Conservation (phyloP, 2,113 vertebrate species). For the Gnathonemus echidnorhynchus region DNA sequence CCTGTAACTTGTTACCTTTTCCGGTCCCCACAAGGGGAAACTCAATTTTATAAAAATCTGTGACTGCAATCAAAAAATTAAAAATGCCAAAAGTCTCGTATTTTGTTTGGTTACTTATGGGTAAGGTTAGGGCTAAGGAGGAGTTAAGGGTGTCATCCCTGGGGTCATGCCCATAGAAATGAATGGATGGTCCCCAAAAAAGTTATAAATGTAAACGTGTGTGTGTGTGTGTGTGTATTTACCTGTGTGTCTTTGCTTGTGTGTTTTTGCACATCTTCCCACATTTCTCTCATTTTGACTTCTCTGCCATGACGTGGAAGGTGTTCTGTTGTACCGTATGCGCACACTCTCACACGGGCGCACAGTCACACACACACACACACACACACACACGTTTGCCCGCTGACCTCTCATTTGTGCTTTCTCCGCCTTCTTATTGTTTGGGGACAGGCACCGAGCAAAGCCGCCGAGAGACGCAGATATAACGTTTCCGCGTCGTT, state of each 20-base stretch:
- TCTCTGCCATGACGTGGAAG: background rate
- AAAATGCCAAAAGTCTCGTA: background rate
- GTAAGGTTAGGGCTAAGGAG: background rate
- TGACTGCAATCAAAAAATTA: background rate
- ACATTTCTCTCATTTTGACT: background rate
- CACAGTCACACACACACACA: background rate
- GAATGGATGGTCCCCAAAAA: background rate
- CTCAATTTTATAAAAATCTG: background rate
- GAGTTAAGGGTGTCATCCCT: background rate
- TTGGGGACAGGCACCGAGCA: background rate
- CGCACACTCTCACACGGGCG: background rate
- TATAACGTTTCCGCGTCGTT: background rate
- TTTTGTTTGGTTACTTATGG: background rate
- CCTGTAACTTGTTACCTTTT: background rate
- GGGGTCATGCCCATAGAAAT: background rate
- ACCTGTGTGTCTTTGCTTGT: background rate
- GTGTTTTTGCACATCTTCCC: background rate
- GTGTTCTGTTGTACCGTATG: background rate
- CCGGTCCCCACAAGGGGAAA: background rate
- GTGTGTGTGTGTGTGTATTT: background rate
- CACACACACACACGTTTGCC: background rate
- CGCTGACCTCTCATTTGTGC: background rate
- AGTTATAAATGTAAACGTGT: background rate
- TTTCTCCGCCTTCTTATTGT: background rate
- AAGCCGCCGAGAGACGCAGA: background rate